A percentile compares a stretch with the other conserved stretches of the same genome.
Evolutionary conservation across 2,888 invertebrate genomes (phyloP).

Genomic region (Ditula angustiorana): DNA sequence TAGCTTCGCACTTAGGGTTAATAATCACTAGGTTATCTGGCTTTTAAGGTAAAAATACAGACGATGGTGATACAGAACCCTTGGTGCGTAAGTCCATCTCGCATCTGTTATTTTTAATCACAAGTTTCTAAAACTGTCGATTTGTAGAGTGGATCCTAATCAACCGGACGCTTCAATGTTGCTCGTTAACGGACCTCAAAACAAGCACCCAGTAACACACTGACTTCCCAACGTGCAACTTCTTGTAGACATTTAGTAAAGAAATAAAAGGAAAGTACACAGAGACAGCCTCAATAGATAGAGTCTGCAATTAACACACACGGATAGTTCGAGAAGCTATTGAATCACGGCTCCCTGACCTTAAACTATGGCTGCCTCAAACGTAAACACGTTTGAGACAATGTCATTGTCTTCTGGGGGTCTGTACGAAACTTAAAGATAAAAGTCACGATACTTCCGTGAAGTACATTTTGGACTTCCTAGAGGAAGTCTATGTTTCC

Average conservation of each 20-base stretch:
- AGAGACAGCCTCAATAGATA: conserved; percentile 65
- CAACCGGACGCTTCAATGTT: conserved; percentile 5
- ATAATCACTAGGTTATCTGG: too few species aligned
- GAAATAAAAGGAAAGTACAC: conserved; percentile 63
- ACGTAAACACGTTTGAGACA: conserved; percentile 6
- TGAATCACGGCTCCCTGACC: conserved; percentile 47
- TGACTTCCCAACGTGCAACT: conserved; percentile 32
- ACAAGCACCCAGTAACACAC: conserved; percentile 36
- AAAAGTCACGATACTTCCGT: conserved; percentile 1
- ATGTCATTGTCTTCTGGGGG: neutral
- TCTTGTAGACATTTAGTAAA: conserved; percentile 47
- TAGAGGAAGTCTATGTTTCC: neutral
- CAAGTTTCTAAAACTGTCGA: too few species aligned
- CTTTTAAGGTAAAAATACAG: too few species aligned
- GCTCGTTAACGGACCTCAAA: conserved; percentile 20
- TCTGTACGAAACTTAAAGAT: neutral
- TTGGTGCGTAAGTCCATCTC: too few species aligned
- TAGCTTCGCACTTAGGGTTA: too few species aligned
- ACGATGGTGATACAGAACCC: too few species aligned
- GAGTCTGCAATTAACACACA: conserved; percentile 69
- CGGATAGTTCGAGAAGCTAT: conserved; percentile 65
- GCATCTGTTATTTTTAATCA: too few species aligned
- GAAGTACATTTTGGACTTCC: neutral
- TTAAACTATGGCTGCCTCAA: conserved; percentile 31
- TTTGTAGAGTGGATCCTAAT: conserved; percentile 6